Evolutionary conservation across 37 sponge, comb jelly and placozoan species (phyloP).

Genomic region (Mnemiopsis leidyi): DNA sequence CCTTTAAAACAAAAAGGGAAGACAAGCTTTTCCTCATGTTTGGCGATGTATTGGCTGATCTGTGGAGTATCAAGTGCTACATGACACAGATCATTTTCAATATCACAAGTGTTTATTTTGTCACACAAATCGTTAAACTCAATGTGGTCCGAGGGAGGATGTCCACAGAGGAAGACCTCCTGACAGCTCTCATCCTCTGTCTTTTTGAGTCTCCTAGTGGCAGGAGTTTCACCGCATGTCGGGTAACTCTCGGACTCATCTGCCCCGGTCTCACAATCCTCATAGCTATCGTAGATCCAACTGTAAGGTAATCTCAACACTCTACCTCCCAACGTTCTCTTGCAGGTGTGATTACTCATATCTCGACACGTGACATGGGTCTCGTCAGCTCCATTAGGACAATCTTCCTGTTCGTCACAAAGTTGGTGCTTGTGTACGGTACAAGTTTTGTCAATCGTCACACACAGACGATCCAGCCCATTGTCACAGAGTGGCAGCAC

Average conservation of each 20-base stretch:
- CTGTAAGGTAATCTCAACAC: background rate
- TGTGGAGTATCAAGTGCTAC: background rate
- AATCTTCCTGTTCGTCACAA: background rate
- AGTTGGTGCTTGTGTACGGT: constrained; percentile 1
- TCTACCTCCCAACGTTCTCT: background rate
- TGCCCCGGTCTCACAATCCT: background rate
- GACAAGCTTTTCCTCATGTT: background rate
- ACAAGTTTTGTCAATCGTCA: background rate
- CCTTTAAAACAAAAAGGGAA: background rate
- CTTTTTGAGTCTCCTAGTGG: background rate
- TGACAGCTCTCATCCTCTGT: background rate
- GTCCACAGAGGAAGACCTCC: constrained; percentile 24
- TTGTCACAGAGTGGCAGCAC: constrained; percentile 12
- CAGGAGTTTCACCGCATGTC: background rate
- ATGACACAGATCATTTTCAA: background rate
- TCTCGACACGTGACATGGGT: background rate
- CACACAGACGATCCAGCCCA: background rate
- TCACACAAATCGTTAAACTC: background rate
- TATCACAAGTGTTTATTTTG: background rate
- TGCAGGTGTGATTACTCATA: background rate
- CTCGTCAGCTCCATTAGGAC: background rate
- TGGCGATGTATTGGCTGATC: background rate
- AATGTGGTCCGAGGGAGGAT: background rate
- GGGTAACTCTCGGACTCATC: background rate
- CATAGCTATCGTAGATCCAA: background rate